Conservation (phyloP, 2,888 invertebrate species). For the Aplocera efformata region DNA sequence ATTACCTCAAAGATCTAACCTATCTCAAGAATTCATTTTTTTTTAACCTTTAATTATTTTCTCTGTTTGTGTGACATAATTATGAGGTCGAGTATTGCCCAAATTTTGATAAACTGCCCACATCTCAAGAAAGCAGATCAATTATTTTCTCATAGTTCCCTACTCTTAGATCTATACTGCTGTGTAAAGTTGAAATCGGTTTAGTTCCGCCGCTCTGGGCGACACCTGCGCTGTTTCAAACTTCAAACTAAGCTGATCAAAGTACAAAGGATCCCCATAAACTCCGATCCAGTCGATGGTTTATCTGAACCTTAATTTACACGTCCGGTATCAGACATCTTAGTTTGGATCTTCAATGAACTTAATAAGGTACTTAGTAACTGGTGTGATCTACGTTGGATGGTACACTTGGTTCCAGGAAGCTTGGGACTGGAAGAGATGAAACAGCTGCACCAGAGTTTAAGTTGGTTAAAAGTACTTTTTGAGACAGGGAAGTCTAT, state of each 20-base stretch:
- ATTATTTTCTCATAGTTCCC: neutral
- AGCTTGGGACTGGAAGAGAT: neutral
- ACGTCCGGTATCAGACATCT: slow-evolving; percentile 18
- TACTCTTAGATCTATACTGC: slow-evolving; percentile 10
- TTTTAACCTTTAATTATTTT: no score
- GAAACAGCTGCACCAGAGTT: no score
- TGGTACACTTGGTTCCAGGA: slow-evolving; percentile 3
- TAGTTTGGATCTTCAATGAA: slow-evolving; percentile 5
- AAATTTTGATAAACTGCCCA: no score
- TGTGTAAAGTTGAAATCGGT: slow-evolving; percentile 32
- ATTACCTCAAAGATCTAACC: no score
- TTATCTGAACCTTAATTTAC: slow-evolving; percentile 28
- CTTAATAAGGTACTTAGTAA: slow-evolving; percentile 6
- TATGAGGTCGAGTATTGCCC: no score
- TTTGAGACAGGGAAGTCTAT: no score
- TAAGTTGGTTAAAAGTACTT: no score
- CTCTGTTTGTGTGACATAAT: no score
- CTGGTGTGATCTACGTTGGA: neutral
- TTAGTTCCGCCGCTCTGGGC: slow-evolving; percentile 27
- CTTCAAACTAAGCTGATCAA: slow-evolving; percentile 42
- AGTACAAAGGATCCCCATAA: slow-evolving; percentile 44
- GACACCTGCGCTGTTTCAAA: slow-evolving; percentile 54
- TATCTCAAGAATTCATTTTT: no score
- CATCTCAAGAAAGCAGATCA: no score
- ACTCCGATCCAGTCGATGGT: slow-evolving; percentile 23